Evolutionary conservation across 2,888 invertebrate species (phyloP).

Genomic region (Sialis fuliginosa): DNA sequence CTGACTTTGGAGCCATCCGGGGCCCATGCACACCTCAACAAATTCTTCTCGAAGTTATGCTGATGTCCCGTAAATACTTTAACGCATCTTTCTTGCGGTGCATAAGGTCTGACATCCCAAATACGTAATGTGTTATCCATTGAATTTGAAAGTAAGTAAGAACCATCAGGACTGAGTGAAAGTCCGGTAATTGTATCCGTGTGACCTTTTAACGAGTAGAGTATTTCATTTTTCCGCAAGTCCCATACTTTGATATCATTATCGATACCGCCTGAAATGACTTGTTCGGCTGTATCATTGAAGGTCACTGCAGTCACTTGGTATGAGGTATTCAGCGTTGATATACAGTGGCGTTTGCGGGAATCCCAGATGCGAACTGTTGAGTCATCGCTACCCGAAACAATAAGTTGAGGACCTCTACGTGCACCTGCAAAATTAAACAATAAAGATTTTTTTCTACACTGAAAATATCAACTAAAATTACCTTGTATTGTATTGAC

Average conservation of each 20-base stretch:
- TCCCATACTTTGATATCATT: conserved; percentile 99
- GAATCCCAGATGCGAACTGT: conserved; percentile 88
- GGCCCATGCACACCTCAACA: conserved; percentile 86
- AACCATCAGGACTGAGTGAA: conserved; percentile 66
- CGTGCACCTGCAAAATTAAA: conserved; percentile 39
- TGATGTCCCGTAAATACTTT: conserved; percentile 86
- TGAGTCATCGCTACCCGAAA: conserved; percentile 90
- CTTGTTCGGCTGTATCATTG: conserved; percentile 88
- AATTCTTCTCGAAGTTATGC: conserved; percentile 95
- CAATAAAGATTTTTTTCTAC: neutral
- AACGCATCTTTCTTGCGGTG: conserved; percentile 81
- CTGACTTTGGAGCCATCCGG: conserved; percentile 80
- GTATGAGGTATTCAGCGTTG: conserved; percentile 51
- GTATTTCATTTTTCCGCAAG: conserved; percentile 66
- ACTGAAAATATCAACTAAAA: neutral
- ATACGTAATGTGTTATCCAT: conserved; percentile 94
- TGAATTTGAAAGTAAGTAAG: conserved; percentile 83
- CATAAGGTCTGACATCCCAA: conserved; percentile 95
- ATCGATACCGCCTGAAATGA: conserved; percentile 90
- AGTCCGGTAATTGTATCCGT: conserved; percentile 90
- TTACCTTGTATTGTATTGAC: conserved; percentile 52
- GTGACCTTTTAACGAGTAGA: conserved; percentile 81
- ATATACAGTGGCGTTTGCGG: conserved; percentile 62
- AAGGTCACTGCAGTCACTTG: conserved; percentile 81
- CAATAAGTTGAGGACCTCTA: conserved; percentile 77